A percentile compares a stretch with the other conserved stretches of the same genome.
phyloP scores from a whole-genome alignment of 1,140 invertebrate genomes.

The Hyles euphorbiae region DNA sequence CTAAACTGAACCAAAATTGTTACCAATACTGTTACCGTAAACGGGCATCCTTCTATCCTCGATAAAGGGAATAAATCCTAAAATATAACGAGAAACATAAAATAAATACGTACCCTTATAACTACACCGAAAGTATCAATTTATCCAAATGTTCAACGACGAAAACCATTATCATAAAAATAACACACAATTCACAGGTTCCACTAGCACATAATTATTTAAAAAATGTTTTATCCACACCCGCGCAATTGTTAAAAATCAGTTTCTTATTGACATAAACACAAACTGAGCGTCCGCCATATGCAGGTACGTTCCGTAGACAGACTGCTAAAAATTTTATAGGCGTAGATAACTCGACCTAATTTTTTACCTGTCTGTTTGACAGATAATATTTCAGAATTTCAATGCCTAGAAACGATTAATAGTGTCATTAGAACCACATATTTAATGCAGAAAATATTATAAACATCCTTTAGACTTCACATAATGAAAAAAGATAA shows the following conservation, averaged over 20 bases:
- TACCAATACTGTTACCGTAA: background rate
- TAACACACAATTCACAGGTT: constrained; percentile 61
- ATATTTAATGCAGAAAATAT: no score
- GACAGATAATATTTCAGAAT: constrained; percentile 13
- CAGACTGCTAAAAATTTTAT: constrained; percentile 15
- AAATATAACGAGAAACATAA: constrained; percentile 54
- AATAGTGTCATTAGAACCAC: no score
- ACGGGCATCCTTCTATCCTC: background rate
- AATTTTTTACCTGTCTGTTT: constrained; percentile 17
- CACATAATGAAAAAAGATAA: no score
- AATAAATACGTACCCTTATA: constrained; percentile 67
- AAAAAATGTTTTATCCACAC: constrained; percentile 64
- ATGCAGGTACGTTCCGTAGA: constrained; percentile 67
- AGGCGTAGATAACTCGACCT: no score
- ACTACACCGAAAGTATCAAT: constrained; percentile 54
- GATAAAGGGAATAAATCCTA: constrained; percentile 29
- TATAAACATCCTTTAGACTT: no score
- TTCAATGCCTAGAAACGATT: no score
- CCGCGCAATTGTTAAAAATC: constrained; percentile 70
- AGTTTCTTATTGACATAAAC: constrained; percentile 74
- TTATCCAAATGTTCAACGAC: constrained; percentile 53
- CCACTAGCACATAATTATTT: constrained; percentile 60
- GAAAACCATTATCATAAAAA: constrained; percentile 68
- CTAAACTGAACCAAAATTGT: background rate
- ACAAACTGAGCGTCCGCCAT: constrained; percentile 72